phyloP scores from a whole-genome alignment of 2,113 vertebrate species.

The Calidris pugnax region DNA sequence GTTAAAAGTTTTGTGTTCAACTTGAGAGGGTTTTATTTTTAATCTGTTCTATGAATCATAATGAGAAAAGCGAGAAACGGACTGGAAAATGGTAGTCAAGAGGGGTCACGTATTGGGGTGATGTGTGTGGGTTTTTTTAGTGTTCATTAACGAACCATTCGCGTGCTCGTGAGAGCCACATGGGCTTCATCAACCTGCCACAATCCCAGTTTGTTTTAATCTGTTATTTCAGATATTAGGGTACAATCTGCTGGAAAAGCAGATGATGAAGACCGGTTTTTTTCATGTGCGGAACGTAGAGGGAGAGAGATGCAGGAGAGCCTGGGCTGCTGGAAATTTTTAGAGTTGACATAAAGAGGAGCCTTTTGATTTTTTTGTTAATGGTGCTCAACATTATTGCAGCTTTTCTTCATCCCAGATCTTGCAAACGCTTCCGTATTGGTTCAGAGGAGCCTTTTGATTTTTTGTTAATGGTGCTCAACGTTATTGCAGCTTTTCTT shows the following conservation, averaged over 20 bases:
- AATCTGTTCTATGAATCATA: neutral
- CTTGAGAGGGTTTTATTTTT: neutral
- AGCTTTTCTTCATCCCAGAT: neutral
- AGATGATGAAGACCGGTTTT: neutral
- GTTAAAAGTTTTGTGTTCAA: neutral
- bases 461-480: neutral
- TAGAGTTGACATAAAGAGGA: neutral
- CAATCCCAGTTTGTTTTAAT: neutral
- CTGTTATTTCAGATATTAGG: neutral
- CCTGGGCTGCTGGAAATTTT: neutral
- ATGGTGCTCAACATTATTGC: neutral
- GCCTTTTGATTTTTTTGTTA: neutral
- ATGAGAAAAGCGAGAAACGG: neutral
- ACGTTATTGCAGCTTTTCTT: neutral
- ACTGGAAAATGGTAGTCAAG: neutral
- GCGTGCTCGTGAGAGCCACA: neutral
- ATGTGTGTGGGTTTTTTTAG: neutral
- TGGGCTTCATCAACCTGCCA: fast-evolving
- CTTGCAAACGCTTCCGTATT: neutral
- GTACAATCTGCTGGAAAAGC: neutral
- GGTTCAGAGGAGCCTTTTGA: neutral
- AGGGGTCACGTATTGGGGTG: neutral
- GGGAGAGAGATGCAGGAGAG: neutral
- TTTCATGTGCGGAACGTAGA: neutral
- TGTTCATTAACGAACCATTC: neutral